Evolutionary conservation across 2,888 invertebrate species (phyloP).

Genomic region (Altica lythri): DNA sequence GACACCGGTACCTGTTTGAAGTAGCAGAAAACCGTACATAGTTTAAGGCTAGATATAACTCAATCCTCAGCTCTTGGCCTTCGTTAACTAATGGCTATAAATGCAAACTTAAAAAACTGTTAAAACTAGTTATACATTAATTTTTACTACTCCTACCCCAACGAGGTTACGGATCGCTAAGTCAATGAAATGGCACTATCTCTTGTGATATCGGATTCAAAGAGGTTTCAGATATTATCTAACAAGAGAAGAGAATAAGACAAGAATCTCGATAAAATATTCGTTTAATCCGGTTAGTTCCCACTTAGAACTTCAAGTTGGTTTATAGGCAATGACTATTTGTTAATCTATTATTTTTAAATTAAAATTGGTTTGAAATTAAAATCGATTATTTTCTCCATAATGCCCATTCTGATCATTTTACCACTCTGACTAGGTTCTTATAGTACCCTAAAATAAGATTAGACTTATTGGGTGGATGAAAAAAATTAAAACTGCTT

Average conservation of each 20-base stretch:
- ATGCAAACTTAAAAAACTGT: constrained; percentile 26
- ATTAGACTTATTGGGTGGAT: too few relatives aligned
- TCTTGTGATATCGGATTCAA: constrained; percentile 51
- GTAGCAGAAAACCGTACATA: constrained; percentile 11
- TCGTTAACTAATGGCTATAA: constrained; percentile 19
- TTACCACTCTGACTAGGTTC: too few relatives aligned
- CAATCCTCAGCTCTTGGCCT: constrained; percentile 16
- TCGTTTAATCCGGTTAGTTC: constrained; percentile 39
- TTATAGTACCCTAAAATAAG: too few relatives aligned
- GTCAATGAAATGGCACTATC: constrained; percentile 54
- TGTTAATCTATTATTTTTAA: too few relatives aligned
- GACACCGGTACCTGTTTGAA: constrained; percentile 13
- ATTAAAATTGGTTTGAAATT: too few relatives aligned
- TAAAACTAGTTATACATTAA: constrained; percentile 36
- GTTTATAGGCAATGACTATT: too few relatives aligned
- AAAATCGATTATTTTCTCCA: too few relatives aligned
- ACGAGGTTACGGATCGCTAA: constrained; percentile 50
- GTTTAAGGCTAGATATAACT: constrained; percentile 18
- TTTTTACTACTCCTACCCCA: constrained; percentile 39
- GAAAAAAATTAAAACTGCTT: too few relatives aligned
- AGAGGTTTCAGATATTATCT: constrained; percentile 47
- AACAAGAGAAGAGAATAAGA: constrained; percentile 44
- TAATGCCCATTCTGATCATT: too few relatives aligned
- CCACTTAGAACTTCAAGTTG: too few relatives aligned
- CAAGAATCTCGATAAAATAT: constrained; percentile 45